Conservation (phyloP, 2,888 invertebrate genomes). For the Cotesia congregata region DNA sequence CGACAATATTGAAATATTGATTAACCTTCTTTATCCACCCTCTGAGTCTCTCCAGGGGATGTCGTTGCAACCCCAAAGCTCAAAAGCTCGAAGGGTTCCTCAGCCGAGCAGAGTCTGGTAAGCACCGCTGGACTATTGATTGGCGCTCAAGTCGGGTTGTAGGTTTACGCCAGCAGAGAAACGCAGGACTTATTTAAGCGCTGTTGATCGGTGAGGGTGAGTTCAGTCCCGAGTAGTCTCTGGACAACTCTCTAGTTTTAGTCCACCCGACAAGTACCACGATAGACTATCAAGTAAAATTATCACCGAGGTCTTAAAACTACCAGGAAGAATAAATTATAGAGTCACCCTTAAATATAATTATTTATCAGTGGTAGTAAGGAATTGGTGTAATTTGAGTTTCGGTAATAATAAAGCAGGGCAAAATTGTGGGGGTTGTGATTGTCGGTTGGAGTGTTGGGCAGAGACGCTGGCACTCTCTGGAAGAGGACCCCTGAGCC, state of each 20-base stretch:
- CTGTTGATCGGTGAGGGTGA: background rate
- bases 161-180: constrained; percentile 25
- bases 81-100: background rate
- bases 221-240: constrained; percentile 23
- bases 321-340: no score
- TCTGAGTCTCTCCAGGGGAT: constrained; percentile 9
- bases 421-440: constrained; percentile 45
- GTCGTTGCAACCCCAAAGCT: constrained; percentile 9
- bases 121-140: constrained; percentile 36
- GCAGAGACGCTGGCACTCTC: constrained; percentile 48
- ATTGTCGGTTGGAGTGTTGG: constrained; percentile 53
- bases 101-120: background rate
- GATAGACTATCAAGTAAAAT: background rate
- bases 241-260: background rate
- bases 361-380: background rate
- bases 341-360: background rate
- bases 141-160: constrained; percentile 36
- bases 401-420: background rate
- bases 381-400: background rate
- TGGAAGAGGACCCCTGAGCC: constrained; percentile 32
- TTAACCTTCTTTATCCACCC: constrained; percentile 2
- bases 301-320: background rate
- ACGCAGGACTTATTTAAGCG: constrained; percentile 5
- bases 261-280: background rate
- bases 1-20: background rate